These are phyloP conservation scores for Miichthys miiuy DNA, from an alignment of 2,797 vertebrate genomes.

Conservation along the genomic window DNA sequence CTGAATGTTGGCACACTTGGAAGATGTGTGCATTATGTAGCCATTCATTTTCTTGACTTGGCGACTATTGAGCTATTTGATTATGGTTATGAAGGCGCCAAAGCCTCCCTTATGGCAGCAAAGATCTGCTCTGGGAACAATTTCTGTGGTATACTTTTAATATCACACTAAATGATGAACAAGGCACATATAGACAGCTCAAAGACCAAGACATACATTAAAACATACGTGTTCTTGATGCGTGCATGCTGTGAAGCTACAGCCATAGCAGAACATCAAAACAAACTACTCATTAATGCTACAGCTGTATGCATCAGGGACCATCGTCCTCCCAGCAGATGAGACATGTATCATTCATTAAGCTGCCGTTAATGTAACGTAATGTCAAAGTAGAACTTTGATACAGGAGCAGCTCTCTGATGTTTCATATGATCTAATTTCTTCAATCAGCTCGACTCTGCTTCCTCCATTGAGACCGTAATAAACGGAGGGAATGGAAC, in stretches of 20 bases:
- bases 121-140: too few relatives aligned
- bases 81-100: too few relatives aligned
- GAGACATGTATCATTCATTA: constrained; percentile 46
- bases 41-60: too few relatives aligned
- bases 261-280: not conserved
- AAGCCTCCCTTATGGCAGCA: too few relatives aligned
- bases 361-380: constrained; percentile 4
- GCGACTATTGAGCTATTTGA: too few relatives aligned
- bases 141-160: too few relatives aligned
- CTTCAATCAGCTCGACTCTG: constrained; percentile 43
- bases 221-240: not conserved
- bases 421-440: constrained; percentile 32
- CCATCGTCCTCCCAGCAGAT: not conserved
- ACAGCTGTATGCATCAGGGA: not conserved
- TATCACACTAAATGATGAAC: not conserved
- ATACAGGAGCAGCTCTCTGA: constrained; percentile 3
- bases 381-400: constrained; percentile 1
- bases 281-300: not conserved
- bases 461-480: not conserved
- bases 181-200: too few relatives aligned
- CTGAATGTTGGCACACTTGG: too few relatives aligned
- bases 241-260: not conserved
- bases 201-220: not conserved
- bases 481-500: constrained; percentile 17
- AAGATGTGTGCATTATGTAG: too few relatives aligned